Base-by-base conservation (phyloP, 2,113 vertebrate species). In the Phrynosoma blainvillii region DNA sequence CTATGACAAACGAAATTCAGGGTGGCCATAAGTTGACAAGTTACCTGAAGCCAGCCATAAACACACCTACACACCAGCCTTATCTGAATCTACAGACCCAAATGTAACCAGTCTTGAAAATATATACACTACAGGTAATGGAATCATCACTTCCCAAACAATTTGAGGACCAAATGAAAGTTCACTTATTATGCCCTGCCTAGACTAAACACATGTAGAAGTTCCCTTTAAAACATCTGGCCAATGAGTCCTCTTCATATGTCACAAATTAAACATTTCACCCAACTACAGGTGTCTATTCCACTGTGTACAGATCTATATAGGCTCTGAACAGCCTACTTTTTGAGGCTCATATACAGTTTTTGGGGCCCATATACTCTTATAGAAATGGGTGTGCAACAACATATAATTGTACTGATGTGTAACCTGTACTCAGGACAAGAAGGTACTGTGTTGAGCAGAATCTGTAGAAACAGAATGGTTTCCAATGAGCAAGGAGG, bases 41-140 rank as follows among this genome's bases (percentile, higher is more conserved):
- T 70, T 21, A 59, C 59, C 40, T 76, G 6, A 42, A 70, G 32
- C 54, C 59, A 65, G 25, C n/a, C 6, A 20, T n/a, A n/a, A 78
- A 74, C 32, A 78, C 47, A 32, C 30, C n/a, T 68, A 74, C 32
- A 78, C 47, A 32, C 30, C n/a, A 75, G 73, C 7, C 27, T 36
- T 76, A 40, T 54, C 54, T 40, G 30, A 76, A 88, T 68, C 79
- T 88, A 83, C 40, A 76, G 59, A 30, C 80, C 66, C 86, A 32
- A 47, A 21, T 66, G 5, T 32, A 66, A 40, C 21, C 54, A 56
- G 62, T 18, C 71, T n/a, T 52, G 59, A 82, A 88, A 88, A 88
- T 71, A 81, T 62, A 62, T 73, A 87, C 56, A 65, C 71, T 76
- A 32, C 59, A 75, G 75, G 47, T 75, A 71, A 71, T 86, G 56